phyloP scores from a whole-genome alignment of 2,113 vertebrate genomes.

The Lutjanus erythropterus region DNA sequence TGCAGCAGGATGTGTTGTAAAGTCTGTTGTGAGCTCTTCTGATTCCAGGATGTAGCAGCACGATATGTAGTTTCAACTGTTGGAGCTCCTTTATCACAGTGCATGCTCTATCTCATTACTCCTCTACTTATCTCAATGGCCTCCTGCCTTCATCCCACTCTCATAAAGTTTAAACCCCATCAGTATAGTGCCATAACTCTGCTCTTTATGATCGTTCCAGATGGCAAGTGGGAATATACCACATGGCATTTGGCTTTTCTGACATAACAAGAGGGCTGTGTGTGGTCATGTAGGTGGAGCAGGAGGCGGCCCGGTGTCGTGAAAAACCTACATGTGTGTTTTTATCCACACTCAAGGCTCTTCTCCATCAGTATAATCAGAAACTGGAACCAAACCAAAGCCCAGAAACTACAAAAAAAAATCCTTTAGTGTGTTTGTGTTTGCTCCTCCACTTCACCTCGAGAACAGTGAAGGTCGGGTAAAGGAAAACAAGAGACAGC shows the following conservation, averaged over 20 bases:
- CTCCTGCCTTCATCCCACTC: slow-evolving; percentile 32
- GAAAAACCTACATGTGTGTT: slow-evolving; percentile 11
- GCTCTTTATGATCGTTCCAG: slow-evolving; percentile 45
- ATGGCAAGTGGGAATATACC: slow-evolving; percentile 37
- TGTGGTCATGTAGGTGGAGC: slow-evolving; percentile 32
- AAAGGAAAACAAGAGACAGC: neutral
- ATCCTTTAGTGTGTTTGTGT: neutral
- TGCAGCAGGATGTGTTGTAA: slow-evolving; percentile 16
- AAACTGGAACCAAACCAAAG: neutral
- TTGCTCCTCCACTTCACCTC: neutral
- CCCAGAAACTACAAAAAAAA: neutral
- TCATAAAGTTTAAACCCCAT: slow-evolving; percentile 40
- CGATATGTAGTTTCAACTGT: slow-evolving; percentile 61
- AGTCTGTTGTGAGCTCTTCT: slow-evolving; percentile 6
- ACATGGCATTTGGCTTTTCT: slow-evolving; percentile 32
- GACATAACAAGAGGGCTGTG: slow-evolving; percentile 16
- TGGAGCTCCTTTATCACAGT: slow-evolving; percentile 39
- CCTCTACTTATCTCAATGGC: slow-evolving; percentile 40
- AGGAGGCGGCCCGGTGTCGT: neutral
- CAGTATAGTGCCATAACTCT: neutral
- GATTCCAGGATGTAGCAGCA: slow-evolving; percentile 47
- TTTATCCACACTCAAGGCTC: slow-evolving; percentile 3
- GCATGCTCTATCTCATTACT: slow-evolving; percentile 50
- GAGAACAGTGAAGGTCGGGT: neutral
- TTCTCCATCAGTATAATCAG: neutral